Evolutionary conservation across 2,797 vertebrate species (phyloP), one percentile per base, ranked within the genome.

Genomic region (Mallotus villosus): DNA sequence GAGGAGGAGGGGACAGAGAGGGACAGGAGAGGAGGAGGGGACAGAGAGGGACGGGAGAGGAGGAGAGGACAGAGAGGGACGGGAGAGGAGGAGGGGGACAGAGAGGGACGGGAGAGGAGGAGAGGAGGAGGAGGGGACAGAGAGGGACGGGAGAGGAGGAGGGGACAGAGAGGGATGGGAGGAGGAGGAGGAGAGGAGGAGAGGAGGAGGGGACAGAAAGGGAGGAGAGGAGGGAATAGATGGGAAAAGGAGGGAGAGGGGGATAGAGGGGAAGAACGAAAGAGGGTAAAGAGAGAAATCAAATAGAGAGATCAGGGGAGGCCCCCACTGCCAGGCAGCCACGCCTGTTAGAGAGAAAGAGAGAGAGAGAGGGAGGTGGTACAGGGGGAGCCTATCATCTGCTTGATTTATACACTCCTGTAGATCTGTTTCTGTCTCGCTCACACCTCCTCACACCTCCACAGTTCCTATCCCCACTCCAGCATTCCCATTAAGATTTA

Each of bases 321-420:
- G 4, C 29, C n/a, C n/a, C n/a, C n/a, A n/a, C n/a, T n/a, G n/a
- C n/a, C n/a, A n/a, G n/a, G n/a, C n/a, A n/a, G n/a, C n/a, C n/a
- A n/a, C n/a, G n/a, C n/a, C n/a, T n/a, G n/a, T n/a, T n/a, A n/a
- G n/a, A n/a, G n/a, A 4, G 29, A 29, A 4, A 29, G 29, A 29
- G 4, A 29, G 29, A 29, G 4, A 29, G 29, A 29, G 29, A 29
- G 29, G 4, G 29, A 4, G 2, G 29, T 29, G 29, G 29, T 29
- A 29, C 29, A 29, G 29, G 29, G 29, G 29, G 29, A 29, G 4
- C 29, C 29, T 29, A 29, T 29, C 29, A 29, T 29, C 29, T 29
- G 29, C 4, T 88, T 90, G 90, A 90, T 92, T 90, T 89, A 90
- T 89, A 85, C 81, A 87, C 87, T 83, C 68, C 29, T 29, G 29